phyloP scores from a whole-genome alignment of 1,140 invertebrate species.

The Melanaphis sacchari region DNA sequence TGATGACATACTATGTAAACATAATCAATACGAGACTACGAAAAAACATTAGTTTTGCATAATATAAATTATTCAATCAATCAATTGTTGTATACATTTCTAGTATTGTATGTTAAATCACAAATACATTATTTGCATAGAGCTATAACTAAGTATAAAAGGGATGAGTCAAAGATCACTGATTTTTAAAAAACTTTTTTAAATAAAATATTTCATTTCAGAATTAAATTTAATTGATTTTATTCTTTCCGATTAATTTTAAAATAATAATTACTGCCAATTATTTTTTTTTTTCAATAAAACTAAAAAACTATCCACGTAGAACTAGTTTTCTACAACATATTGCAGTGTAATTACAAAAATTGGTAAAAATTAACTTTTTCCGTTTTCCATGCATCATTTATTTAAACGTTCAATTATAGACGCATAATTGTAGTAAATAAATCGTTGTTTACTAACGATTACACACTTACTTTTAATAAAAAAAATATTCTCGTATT shows the following conservation, averaged over 20 bases:
- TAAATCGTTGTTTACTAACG: neutral
- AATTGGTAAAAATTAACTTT: neutral
- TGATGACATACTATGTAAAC: neutral
- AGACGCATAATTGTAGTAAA: neutral
- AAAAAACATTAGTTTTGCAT: neutral
- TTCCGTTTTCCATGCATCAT: neutral
- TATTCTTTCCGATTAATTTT: neutral
- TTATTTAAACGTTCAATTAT: neutral
- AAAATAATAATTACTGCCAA: neutral
- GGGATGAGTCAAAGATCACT: neutral
- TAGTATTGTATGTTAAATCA: neutral
- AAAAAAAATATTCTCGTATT: neutral
- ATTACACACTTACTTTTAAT: neutral
- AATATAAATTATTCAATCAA: neutral
- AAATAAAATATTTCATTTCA: neutral
- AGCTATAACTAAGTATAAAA: neutral
- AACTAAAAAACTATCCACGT: too few species aligned
- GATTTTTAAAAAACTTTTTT: neutral
- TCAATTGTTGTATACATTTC: too few species aligned
- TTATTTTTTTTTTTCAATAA: neutral
- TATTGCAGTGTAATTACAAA: neutral
- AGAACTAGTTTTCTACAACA: too few species aligned
- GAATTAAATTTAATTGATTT: neutral
- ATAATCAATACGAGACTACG: neutral
- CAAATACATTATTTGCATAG: neutral